Conservation (phyloP, 2,113 vertebrate species). For the Rhynchomys soricoides region DNA sequence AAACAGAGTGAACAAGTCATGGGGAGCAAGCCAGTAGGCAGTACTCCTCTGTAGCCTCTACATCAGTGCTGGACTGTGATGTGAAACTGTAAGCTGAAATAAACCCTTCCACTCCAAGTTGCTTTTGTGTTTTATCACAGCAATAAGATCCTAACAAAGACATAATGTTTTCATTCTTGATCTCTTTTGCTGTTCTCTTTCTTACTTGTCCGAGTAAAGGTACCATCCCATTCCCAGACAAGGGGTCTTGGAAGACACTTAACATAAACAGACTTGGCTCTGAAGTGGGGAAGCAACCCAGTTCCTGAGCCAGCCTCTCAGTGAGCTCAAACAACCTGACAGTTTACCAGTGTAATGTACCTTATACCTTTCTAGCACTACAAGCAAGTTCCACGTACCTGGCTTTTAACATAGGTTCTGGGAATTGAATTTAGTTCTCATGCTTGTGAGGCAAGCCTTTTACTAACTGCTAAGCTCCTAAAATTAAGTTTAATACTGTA, state of each 20-base stretch:
- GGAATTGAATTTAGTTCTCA: neutral
- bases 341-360: neutral
- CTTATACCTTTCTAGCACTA: neutral
- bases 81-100: neutral
- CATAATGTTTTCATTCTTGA: neutral
- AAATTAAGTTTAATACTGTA: constrained; percentile 45
- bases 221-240: neutral
- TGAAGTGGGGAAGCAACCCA: neutral
- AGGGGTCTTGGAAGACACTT: neutral
- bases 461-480: neutral
- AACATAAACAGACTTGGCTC: neutral
- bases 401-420: neutral
- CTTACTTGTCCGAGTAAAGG: neutral
- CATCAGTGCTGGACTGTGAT: neutral
- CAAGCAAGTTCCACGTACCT: neutral
- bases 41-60: neutral
- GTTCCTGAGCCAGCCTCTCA: neutral
- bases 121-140: neutral
- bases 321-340: neutral
- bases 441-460: neutral
- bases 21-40: neutral
- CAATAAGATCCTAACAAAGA: neutral
- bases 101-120: neutral
- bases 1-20: neutral
- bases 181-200: neutral